Conservation (phyloP, 2,888 invertebrate genomes). For the Drepana falcataria region DNA sequence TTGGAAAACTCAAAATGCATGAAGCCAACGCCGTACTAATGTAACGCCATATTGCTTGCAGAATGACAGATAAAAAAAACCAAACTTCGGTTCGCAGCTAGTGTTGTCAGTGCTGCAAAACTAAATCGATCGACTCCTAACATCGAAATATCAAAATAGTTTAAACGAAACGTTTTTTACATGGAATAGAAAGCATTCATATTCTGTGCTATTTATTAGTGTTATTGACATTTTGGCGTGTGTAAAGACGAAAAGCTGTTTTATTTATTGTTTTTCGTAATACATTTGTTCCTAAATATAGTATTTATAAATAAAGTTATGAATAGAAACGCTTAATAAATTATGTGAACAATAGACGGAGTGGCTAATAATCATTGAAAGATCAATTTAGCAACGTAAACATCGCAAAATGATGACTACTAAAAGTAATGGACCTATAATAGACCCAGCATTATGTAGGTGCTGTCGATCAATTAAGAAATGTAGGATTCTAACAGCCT, state of each 20-base stretch:
- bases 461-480: constrained; percentile 69
- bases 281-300: neutral
- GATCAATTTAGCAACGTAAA: neutral
- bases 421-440: constrained; percentile 60
- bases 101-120: neutral
- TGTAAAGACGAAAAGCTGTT: constrained; percentile 3
- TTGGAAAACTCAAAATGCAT: neutral
- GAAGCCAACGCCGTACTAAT: neutral
- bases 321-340: neutral
- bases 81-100: too few relatives aligned
- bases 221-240: constrained; percentile 15
- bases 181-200: too few relatives aligned
- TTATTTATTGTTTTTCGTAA: neutral
- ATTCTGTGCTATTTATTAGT: neutral
- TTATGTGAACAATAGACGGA: constrained; percentile 9
- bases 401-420: constrained; percentile 42
- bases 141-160: too few relatives aligned
- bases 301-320: neutral
- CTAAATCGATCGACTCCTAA: neutral
- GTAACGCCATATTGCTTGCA: neutral
- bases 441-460: constrained; percentile 68
- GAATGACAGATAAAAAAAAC: neutral
- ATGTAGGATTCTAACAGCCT: constrained; percentile 63
- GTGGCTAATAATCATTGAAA: constrained; percentile 1
- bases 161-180: too few relatives aligned